A percentile compares a stretch with the other conserved stretches of the same genome.
Evolutionary conservation across 2,113 vertebrate species (phyloP).

Genomic region (Neotoma lepida): DNA sequence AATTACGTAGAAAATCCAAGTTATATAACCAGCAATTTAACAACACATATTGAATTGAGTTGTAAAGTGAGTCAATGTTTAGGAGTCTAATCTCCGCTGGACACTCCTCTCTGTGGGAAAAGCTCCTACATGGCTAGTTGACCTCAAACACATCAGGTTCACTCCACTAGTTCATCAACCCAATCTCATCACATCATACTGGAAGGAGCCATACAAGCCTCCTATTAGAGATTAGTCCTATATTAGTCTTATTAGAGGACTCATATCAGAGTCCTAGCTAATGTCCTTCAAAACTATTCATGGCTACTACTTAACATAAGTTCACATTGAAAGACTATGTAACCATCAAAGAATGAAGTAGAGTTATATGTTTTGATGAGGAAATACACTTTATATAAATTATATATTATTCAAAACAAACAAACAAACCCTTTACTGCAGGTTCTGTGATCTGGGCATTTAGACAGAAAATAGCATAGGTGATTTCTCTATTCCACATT

Average conservation of each 20-base stretch:
- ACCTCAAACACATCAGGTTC: neutral
- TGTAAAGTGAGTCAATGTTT: neutral
- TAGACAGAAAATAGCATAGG: neutral
- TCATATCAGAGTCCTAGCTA: neutral
- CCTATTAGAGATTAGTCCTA: neutral
- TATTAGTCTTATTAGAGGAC: neutral
- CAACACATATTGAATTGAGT: neutral
- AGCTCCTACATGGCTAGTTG: neutral
- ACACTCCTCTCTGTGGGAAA: neutral
- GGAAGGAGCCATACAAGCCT: neutral
- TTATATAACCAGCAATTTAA: neutral
- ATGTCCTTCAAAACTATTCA: slow-evolving; percentile 16
- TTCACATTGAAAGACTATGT: neutral
- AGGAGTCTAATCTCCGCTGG: neutral
- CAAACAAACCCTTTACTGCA: neutral
- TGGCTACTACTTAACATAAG: neutral
- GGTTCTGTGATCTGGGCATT: neutral
- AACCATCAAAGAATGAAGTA: slow-evolving; percentile 9
- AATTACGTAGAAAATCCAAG: neutral
- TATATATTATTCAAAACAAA: neutral
- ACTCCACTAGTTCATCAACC: neutral
- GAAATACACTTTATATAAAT: neutral
- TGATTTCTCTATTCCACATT: neutral
- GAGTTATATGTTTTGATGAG: neutral
- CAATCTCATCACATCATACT: neutral